Percentiles rank a stretch among this genome's conserved stretches.
phyloP scores from a whole-genome alignment of 1,140 invertebrate species.

The Orchesella cincta region DNA sequence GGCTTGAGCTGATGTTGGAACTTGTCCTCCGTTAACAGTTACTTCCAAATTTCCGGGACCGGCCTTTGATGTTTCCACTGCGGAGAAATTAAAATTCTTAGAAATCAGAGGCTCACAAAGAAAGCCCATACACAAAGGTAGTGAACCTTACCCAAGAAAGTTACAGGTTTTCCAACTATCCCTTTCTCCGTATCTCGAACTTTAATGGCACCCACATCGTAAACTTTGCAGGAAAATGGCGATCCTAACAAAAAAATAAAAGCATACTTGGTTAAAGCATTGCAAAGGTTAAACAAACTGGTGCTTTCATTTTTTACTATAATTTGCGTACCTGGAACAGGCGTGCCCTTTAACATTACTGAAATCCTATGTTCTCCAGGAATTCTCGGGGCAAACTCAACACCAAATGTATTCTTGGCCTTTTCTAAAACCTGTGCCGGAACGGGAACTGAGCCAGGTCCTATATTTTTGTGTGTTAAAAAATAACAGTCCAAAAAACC shows the following conservation, averaged over 20 bases:
- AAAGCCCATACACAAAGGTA: constrained; percentile 50
- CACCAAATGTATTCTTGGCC: constrained; percentile 70
- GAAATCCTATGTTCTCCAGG: constrained; percentile 89
- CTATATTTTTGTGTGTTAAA: constrained; percentile 61
- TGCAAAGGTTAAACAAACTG: constrained; percentile 51
- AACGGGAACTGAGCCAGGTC: constrained; percentile 81
- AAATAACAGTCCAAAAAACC: constrained; percentile 33
- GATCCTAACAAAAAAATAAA: constrained; percentile 69
- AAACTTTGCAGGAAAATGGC: constrained; percentile 91
- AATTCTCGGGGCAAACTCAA: constrained; percentile 80
- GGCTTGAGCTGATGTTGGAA: constrained; percentile 91
- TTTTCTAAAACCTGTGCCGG: constrained; percentile 82
- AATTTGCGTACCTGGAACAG: constrained; percentile 64
- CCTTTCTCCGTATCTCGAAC: constrained; percentile 88
- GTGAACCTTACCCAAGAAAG: constrained; percentile 93
- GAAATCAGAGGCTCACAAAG: not conserved
- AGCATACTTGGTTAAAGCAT: not conserved
- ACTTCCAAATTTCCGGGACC: constrained; percentile 96
- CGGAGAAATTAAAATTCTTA: constrained; percentile 30
- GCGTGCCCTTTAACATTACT: constrained; percentile 61
- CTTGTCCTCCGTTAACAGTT: constrained; percentile 91
- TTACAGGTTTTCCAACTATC: constrained; percentile 87
- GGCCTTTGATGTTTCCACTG: constrained; percentile 95
- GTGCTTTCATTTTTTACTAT: constrained; percentile 58
- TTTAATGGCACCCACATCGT: constrained; percentile 90